Conservation (phyloP, 2,888 invertebrate genomes). For the Anticlea derivata region DNA sequence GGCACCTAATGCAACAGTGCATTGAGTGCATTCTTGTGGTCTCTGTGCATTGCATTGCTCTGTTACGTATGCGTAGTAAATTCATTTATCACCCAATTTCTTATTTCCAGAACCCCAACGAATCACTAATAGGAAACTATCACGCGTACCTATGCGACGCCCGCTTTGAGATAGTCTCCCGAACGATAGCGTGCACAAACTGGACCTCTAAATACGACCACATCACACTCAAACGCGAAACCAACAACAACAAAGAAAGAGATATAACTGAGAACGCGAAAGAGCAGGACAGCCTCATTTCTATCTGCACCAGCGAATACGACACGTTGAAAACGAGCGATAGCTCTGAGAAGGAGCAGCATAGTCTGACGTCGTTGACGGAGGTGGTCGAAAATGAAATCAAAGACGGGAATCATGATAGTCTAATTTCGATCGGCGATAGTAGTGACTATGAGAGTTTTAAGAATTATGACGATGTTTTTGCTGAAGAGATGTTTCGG, state of each 20-base stretch:
- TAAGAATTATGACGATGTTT: conserved; percentile 78
- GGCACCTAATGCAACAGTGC: no score
- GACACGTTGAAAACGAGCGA: conserved; percentile 55
- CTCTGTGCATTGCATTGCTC: no score
- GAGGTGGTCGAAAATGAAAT: conserved; percentile 46
- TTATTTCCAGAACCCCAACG: conserved; percentile 77
- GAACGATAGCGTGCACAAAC: conserved; percentile 88
- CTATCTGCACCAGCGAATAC: conserved; percentile 73
- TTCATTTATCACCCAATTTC: no score
- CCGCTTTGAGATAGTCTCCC: conserved; percentile 88
- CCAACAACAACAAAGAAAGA: conserved; percentile 71
- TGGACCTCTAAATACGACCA: conserved; percentile 94
- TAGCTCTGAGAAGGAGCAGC: conserved; percentile 62
- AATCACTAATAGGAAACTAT: conserved; percentile 90
- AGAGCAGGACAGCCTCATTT: conserved; percentile 75
- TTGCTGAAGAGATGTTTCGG: conserved; percentile 71
- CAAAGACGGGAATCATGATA: conserved; percentile 76
- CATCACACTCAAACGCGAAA: conserved; percentile 65
- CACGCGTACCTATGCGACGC: conserved; percentile 95
- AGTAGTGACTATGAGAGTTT: conserved; percentile 89
- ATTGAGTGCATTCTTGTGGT: no score
- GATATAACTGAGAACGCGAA: conserved; percentile 56
- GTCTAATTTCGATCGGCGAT: conserved; percentile 82
- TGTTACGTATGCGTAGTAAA: no score
- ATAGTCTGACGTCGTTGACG: conserved; percentile 65